Percentiles rank a stretch among this genome's conserved stretches.
These are phyloP conservation scores for Patella depressa DNA, from an alignment of 2,888 invertebrate genomes.

Conservation along the genomic window DNA sequence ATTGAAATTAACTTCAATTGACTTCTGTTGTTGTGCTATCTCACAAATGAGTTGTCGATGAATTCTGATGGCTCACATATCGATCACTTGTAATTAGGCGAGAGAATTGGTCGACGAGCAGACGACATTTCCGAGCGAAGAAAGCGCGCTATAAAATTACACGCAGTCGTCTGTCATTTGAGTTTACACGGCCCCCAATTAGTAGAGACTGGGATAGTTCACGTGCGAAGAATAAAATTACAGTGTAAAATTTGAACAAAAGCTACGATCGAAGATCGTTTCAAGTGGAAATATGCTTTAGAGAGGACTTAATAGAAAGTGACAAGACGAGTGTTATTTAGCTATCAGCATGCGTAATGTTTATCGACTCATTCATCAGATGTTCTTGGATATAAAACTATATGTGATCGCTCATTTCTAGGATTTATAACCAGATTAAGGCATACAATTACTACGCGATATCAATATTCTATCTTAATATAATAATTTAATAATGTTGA, in stretches of 20 bases:
- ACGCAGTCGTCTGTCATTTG: too few relatives aligned
- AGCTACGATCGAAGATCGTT: not conserved
- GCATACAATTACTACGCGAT: not conserved
- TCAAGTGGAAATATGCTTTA: conserved; percentile 12
- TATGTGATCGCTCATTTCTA: too few relatives aligned
- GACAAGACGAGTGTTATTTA: conserved; percentile 2
- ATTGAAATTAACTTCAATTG: conserved; percentile 20
- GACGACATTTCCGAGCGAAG: not conserved
- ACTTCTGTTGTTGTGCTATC: conserved; percentile 17
- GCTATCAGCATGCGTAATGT: not conserved
- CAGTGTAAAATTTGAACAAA: conserved; percentile 8
- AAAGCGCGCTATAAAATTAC: not conserved
- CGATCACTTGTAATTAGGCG: conserved; percentile 38
- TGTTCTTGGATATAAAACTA: too few relatives aligned
- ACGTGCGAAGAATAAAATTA: conserved; percentile 24
- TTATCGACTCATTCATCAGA: too few relatives aligned
- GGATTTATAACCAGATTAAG: too few relatives aligned
- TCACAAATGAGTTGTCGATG: conserved; percentile 10
- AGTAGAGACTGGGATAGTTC: conserved; percentile 5
- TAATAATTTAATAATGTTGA: not conserved
- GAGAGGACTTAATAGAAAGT: conserved; percentile 7
- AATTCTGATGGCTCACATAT: conserved; percentile 22
- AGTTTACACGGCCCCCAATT: conserved; percentile 15
- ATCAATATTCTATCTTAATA: not conserved
- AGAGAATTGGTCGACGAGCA: conserved; percentile 26